Evolutionary conservation across 2,113 vertebrate species (phyloP), one percentile per base, ranked within the genome.

Genomic region (Mormyrus lacerda): DNA sequence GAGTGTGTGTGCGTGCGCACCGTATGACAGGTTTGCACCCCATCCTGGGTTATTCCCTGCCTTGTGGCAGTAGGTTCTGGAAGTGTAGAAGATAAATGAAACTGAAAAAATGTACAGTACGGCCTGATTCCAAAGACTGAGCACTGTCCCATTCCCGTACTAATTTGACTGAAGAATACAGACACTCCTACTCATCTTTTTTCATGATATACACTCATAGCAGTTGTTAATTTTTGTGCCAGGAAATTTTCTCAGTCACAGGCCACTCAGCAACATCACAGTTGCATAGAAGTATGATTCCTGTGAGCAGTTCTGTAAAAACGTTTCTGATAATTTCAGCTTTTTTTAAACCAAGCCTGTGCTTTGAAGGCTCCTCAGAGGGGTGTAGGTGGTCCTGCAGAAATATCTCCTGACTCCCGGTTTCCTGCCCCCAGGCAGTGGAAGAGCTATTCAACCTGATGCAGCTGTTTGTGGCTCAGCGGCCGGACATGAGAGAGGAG

Each of bases 361-460:
- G 82, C 39, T 45, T 13, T 85, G 82, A 6, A 39, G 73, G 35
- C 35, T 27, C 42, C 69, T 76, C 5, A 15, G 69, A 17, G n/a
- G 42, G 17, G 11, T 45, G 39, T 19, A 35, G 87, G 5, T 17
- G 47, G n/a, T 27, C 42, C 19, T 45, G 45, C 65, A 27, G 35
- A 42, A 42, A 48, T 31, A 24, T 19, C 39, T 45, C 48, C 90
- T 85, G 45, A 87, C 89, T 90, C 88, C 31, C 91, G 4, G 19
- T n/a, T 31, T 27, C 93, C 92, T 83, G 84, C 88, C 44, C 91
- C 91, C 92, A 99, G 98, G 98, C 98, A 82, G 98, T 99, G 89
- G 98, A 99, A 95, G 98, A 99, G 94, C 95, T 99, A 0, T 99
- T 99, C 93, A 99, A 98, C 93, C 95, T 99, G 94, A 99, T 99